Conservation (phyloP, 2,113 vertebrate species). For the Conger conger region DNA sequence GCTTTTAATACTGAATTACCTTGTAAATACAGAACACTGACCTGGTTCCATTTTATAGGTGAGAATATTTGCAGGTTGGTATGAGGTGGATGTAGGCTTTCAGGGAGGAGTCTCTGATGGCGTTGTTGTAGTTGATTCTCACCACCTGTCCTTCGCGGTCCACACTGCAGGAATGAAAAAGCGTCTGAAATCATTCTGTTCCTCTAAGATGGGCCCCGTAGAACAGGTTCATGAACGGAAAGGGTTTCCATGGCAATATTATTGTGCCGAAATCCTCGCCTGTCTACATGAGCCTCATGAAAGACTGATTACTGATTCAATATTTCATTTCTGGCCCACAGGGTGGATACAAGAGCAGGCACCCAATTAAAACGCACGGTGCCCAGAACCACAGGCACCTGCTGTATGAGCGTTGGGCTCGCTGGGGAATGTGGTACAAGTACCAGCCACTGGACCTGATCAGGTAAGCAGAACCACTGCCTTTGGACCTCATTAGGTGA, state of each 20-base stretch:
- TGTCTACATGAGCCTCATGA: no score
- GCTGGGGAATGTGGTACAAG: constrained; percentile 99
- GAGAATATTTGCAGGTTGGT: constrained; percentile 72
- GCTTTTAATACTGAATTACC: no score
- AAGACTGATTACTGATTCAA: no score
- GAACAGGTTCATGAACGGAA: neutral
- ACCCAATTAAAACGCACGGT: constrained; percentile 92
- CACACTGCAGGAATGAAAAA: constrained; percentile 62
- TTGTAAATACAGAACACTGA: no score
- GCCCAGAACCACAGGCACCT: constrained; percentile 95
- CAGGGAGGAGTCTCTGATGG: constrained; percentile 84
- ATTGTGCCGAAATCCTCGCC: no score
- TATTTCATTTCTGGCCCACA: constrained; percentile 55
- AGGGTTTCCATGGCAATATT: neutral
- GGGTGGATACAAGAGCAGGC: constrained; percentile 94
- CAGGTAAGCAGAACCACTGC: constrained; percentile 74
- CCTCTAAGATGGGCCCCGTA: neutral
- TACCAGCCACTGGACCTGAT: constrained; percentile 97
- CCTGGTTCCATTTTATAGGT: constrained; percentile 87
- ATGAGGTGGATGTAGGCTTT: constrained; percentile 80
- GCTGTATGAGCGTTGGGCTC: constrained; percentile 95
- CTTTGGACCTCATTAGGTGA: neutral
- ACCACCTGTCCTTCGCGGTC: constrained; percentile 69
- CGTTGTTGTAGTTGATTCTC: constrained; percentile 89
- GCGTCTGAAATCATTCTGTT: constrained; percentile 9